Conservation (phyloP, 2,888 invertebrate genomes). For the Lysandra coridon region DNA sequence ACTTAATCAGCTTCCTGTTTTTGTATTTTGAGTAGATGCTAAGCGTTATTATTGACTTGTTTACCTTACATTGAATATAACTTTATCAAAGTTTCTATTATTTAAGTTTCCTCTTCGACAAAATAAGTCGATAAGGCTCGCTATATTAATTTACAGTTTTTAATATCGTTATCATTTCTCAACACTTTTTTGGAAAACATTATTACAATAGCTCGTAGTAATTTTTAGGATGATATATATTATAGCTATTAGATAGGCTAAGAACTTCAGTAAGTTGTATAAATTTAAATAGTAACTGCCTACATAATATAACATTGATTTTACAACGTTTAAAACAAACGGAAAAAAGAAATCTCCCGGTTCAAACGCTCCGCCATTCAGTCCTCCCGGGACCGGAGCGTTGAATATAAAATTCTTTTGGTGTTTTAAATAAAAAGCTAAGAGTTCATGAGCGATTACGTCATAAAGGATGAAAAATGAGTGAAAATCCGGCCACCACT, state of each 20-base stretch:
- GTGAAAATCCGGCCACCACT: constrained; percentile 61
- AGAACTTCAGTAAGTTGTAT: background rate
- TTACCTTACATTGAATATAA: background rate
- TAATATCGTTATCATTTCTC: too few relatives aligned
- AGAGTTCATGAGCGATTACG: constrained; percentile 74
- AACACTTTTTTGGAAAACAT: too few relatives aligned
- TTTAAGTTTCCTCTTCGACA: background rate
- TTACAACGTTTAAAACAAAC: constrained; percentile 34
- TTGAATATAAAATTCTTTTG: constrained; percentile 66
- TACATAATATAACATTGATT: constrained; percentile 22
- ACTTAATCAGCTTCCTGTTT: background rate
- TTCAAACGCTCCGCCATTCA: constrained; percentile 34
- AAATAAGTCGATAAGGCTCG: too few relatives aligned
- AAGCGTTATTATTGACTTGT: background rate
- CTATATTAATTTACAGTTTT: too few relatives aligned
- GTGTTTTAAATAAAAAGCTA: constrained; percentile 69
- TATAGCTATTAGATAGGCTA: background rate
- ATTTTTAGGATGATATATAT: too few relatives aligned
- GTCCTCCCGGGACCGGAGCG: constrained; percentile 50
- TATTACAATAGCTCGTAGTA: too few relatives aligned
- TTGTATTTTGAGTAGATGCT: background rate
- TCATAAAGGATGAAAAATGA: constrained; percentile 73
- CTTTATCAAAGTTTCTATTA: background rate
- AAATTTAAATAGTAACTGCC: background rate
- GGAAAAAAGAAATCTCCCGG: constrained; percentile 30